These are phyloP conservation scores for Alligator mississippiensis DNA, from an alignment of 2,113 vertebrate species.

Conservation along the genomic window DNA sequence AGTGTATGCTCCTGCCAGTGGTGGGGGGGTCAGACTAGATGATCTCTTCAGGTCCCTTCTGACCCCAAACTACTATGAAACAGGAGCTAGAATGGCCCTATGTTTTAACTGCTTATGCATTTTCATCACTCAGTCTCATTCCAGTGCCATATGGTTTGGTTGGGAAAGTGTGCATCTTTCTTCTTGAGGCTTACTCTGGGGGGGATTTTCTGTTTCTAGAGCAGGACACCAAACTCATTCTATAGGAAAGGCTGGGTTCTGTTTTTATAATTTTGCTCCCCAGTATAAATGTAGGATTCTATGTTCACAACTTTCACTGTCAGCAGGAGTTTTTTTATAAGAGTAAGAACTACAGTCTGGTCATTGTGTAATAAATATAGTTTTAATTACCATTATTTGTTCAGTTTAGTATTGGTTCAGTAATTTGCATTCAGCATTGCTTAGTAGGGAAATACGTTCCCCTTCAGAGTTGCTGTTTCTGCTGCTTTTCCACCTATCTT, in stretches of 20 bases:
- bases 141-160: rapidly evolving
- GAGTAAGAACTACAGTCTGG: not conserved
- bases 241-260: not conserved
- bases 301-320: not conserved
- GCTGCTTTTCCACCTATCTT: not conserved
- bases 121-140: not conserved
- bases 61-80: not conserved
- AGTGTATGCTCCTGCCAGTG: no score
- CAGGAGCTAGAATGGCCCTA: not conserved
- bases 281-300: not conserved
- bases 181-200: not conserved
- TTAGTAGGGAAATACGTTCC: not conserved
- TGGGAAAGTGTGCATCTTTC: not conserved
- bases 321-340: not conserved
- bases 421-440: not conserved
- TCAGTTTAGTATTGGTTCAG: not conserved
- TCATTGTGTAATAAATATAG: not conserved
- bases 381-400: not conserved
- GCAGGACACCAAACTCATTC: not conserved
- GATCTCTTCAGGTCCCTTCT: no score
- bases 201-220: not conserved
- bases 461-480: not conserved
- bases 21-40: no score
- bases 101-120: not conserved
- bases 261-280: not conserved